Percentiles rank a stretch among this genome's conserved stretches.
Evolutionary conservation across 1,140 invertebrate species (phyloP).

Genomic region (Bombus terrestris): DNA sequence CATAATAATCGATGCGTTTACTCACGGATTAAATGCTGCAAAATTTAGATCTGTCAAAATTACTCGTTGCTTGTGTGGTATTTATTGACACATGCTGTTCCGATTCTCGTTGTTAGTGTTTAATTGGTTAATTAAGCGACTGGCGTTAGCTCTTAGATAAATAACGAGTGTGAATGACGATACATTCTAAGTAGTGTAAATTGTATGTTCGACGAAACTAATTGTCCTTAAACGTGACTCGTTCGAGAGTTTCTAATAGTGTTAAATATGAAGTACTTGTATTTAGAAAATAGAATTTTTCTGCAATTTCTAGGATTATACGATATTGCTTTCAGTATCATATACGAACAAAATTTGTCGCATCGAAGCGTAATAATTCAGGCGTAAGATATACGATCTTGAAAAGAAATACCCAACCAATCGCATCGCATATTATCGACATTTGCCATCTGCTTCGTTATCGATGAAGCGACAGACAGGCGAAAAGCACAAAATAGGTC

Average conservation of each 20-base stretch:
- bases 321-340: neutral
- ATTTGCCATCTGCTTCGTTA: constrained; percentile 13
- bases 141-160: neutral
- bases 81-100: neutral
- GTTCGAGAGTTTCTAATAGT: too few relatives aligned
- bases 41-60: neutral
- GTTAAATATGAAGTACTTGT: too few relatives aligned
- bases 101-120: neutral
- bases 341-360: neutral
- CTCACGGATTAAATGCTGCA: too few relatives aligned
- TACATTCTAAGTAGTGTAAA: too few relatives aligned
- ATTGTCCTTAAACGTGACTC: too few relatives aligned
- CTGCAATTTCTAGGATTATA: too few relatives aligned
- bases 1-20: too few relatives aligned
- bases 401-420: neutral
- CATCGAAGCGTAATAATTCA: neutral
- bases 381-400: neutral
- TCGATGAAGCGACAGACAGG: neutral
- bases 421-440: neutral
- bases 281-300: too few relatives aligned
- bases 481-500: neutral
- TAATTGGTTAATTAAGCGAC: neutral
- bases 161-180: neutral
- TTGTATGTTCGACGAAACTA: too few relatives aligned
- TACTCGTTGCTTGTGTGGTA: neutral